These are phyloP conservation scores for Limenitis camilla DNA, from an alignment of 2,888 invertebrate species.

Conservation along the genomic window DNA sequence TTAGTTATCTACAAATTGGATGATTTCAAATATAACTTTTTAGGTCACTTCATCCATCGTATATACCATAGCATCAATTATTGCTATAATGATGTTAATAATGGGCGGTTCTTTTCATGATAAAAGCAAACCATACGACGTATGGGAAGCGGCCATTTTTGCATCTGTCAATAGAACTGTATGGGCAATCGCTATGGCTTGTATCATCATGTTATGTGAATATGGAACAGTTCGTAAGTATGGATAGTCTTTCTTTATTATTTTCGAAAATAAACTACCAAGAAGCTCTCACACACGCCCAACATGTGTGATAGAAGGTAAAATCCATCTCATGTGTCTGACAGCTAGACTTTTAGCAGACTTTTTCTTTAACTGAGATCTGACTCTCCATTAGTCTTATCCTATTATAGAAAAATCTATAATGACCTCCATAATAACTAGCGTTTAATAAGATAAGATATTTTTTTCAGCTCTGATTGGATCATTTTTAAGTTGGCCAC, in stretches of 20 bases:
- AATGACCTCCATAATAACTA: too few relatives aligned
- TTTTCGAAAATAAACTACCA: too few relatives aligned
- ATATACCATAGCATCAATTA: neutral
- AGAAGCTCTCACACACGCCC: too few relatives aligned
- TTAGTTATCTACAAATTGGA: too few relatives aligned
- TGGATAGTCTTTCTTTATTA: neutral
- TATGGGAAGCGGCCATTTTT: slow-evolving; percentile 20
- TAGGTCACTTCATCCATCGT: slow-evolving; percentile 5
- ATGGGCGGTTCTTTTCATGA: slow-evolving; percentile 4
- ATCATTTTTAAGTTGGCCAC: slow-evolving; percentile 9
- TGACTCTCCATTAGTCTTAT: too few relatives aligned
- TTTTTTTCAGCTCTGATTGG: slow-evolving; percentile 15
- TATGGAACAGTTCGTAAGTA: slow-evolving; percentile 38
- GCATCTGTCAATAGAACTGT: slow-evolving; percentile 25
- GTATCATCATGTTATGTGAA: slow-evolving; percentile 31
- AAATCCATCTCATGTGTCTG: too few relatives aligned
- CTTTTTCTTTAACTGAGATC: too few relatives aligned
- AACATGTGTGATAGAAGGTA: too few relatives aligned
- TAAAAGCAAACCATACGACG: slow-evolving; percentile 19
- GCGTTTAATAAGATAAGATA: too few relatives aligned
- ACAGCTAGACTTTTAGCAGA: too few relatives aligned
- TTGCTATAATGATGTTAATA: neutral
- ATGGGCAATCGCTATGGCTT: slow-evolving; percentile 29
- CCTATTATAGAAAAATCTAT: too few relatives aligned
- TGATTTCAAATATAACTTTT: neutral